These are phyloP conservation scores for Entelurus aequoreus DNA, from an alignment of 2,113 vertebrate species.

Conservation along the genomic window DNA sequence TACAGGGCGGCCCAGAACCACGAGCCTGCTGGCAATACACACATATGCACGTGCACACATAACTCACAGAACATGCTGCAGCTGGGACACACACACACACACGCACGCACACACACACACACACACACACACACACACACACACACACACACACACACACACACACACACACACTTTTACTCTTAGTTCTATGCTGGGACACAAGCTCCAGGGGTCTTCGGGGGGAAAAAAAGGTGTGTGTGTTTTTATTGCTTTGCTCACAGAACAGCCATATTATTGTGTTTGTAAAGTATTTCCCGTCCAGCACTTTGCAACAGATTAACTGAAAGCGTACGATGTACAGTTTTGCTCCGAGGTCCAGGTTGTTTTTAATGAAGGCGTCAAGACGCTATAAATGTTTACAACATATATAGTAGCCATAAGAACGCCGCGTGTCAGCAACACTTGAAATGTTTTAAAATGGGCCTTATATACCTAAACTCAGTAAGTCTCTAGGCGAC, in stretches of 20 bases:
- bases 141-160: constrained; percentile 14
- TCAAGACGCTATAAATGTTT: background rate
- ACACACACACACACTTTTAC: constrained; percentile 13
- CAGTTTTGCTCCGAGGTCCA: background rate
- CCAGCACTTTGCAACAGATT: background rate
- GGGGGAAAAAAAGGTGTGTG: constrained; percentile 37
- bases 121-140: constrained; percentile 10
- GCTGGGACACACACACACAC: constrained; percentile 28
- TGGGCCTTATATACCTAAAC: too few species aligned
- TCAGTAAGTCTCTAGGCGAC: too few species aligned
- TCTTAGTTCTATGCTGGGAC: constrained; percentile 22
- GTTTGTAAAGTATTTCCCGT: background rate
- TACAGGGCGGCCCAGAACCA: constrained; percentile 46
- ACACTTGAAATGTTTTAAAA: too few species aligned
- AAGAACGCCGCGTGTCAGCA: too few species aligned
- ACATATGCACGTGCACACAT: constrained; percentile 16
- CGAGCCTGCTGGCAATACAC: constrained; percentile 34
- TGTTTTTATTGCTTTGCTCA: constrained; percentile 18
- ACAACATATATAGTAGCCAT: too few species aligned
- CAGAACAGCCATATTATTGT: background rate
- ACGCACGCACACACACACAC: constrained; percentile 17
- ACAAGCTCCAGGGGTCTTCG: constrained; percentile 29
- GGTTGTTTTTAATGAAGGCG: background rate
- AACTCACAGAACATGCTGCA: constrained; percentile 29
- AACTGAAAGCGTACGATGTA: background rate